Percentiles rank a stretch among this genome's conserved stretches.
phyloP scores from a whole-genome alignment of 2,888 invertebrate species.

The Salpingus planirostris region DNA sequence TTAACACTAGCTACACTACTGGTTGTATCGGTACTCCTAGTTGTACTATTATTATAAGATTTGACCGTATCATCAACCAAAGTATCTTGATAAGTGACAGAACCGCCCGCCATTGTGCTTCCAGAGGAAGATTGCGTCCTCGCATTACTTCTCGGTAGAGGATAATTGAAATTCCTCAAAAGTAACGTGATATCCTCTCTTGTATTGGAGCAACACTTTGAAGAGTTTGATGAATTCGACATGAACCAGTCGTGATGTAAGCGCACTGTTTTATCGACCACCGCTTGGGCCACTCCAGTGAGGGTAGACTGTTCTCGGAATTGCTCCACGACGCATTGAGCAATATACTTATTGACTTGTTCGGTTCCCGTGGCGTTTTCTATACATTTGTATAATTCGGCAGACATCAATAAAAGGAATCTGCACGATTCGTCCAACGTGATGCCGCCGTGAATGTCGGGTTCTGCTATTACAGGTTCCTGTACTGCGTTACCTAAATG shows the following conservation, averaged over 20 bases:
- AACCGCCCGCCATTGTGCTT: too few species aligned
- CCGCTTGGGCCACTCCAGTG: conserved; percentile 75
- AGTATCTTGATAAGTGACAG: too few species aligned
- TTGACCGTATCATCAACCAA: conserved; percentile 14
- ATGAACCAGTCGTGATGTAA: conserved; percentile 72
- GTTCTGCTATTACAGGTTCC: conserved; percentile 77
- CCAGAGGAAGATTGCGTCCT: conserved; percentile 28
- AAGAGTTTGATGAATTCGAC: conserved; percentile 38
- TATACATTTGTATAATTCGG: conserved; percentile 74
- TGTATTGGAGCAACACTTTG: conserved; percentile 45
- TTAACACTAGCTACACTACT: conserved; percentile 27
- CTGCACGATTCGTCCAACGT: conserved; percentile 68
- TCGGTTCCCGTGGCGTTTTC: conserved; percentile 70
- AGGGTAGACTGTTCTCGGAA: conserved; percentile 72
- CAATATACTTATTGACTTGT: conserved; percentile 73
- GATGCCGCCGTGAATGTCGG: conserved; percentile 76
- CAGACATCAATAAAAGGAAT: conserved; percentile 77
- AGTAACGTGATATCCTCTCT: conserved; percentile 79
- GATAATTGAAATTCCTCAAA: conserved; percentile 78
- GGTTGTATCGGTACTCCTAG: conserved; percentile 35
- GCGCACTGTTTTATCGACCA: conserved; percentile 75
- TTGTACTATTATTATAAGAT: conserved; percentile 27
- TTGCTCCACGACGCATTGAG: conserved; percentile 69
- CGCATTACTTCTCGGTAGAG: conserved; percentile 57
- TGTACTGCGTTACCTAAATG: conserved; percentile 56